phyloP scores from a whole-genome alignment of 2,113 vertebrate species.

The Scytalopus superciliaris region DNA sequence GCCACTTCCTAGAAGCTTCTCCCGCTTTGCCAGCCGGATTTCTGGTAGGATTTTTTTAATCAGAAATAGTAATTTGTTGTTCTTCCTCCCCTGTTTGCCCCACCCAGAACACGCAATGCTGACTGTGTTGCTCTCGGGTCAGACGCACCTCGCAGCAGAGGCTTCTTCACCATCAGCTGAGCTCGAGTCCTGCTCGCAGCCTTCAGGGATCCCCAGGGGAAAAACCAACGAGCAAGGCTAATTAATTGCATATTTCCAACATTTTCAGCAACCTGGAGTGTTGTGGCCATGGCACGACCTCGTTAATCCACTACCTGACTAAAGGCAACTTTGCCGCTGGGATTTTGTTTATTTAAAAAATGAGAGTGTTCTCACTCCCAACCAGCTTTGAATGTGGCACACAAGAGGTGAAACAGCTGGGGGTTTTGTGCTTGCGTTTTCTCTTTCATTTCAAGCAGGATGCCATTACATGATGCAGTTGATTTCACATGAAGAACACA shows the following conservation, averaged over 20 bases:
- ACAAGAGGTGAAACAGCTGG: not conserved
- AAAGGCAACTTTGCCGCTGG: not conserved
- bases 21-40: not conserved
- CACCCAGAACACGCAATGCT: accelerated
- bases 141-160: accelerated
- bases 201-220: accelerated
- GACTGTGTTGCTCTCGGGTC: accelerated
- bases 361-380: not conserved
- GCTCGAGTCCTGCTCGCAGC: not conserved
- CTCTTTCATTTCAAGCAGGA: not conserved
- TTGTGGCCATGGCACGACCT: not conserved
- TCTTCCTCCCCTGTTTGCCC: not conserved
- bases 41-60: not conserved
- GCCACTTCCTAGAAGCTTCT: not conserved
- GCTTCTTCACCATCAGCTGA: not conserved
- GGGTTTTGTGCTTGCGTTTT: not conserved
- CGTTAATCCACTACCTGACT: accelerated
- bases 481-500: not conserved
- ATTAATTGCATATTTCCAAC: not conserved
- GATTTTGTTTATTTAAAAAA: not conserved
- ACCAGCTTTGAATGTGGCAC: too few species aligned
- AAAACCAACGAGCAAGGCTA: not conserved
- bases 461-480: not conserved
- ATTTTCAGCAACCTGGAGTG: not conserved
- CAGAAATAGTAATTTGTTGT: not conserved